Percentiles rank a stretch among this genome's conserved stretches.
Conservation (phyloP, 2,797 vertebrate species). For the Alcedo quadribrachys region DNA sequence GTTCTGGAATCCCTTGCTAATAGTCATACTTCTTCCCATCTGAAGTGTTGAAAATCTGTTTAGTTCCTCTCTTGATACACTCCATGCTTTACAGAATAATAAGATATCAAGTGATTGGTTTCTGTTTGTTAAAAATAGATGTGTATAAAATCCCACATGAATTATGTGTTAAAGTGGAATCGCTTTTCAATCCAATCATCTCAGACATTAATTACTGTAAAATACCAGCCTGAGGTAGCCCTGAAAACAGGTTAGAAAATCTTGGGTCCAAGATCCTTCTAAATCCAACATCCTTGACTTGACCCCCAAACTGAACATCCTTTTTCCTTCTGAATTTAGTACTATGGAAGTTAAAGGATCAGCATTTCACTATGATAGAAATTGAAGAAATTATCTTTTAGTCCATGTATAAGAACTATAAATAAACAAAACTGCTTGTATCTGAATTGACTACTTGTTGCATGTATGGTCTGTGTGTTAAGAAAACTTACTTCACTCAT, state of each 20-base stretch:
- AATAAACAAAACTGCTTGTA: background rate
- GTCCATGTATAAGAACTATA: background rate
- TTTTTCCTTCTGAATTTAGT: background rate
- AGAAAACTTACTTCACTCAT: background rate
- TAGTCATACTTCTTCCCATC: background rate
- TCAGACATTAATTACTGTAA: background rate
- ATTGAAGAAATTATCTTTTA: background rate
- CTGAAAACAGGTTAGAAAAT: background rate
- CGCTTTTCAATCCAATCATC: slow-evolving; percentile 1
- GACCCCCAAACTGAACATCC: background rate
- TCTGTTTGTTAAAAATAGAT: background rate
- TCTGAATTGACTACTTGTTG: background rate
- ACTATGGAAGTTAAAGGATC: background rate
- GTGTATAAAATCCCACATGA: background rate
- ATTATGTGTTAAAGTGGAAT: background rate
- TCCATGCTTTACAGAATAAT: background rate
- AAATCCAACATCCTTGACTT: background rate
- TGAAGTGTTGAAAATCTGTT: background rate
- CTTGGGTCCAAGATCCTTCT: background rate
- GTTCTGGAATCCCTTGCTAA: background rate
- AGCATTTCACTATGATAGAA: background rate
- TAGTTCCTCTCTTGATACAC: background rate
- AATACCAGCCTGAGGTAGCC: background rate
- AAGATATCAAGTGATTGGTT: background rate
- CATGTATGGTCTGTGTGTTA: background rate